Conservation (phyloP, 2,797 vertebrate genomes). For the Cirrhinus molitorella region DNA sequence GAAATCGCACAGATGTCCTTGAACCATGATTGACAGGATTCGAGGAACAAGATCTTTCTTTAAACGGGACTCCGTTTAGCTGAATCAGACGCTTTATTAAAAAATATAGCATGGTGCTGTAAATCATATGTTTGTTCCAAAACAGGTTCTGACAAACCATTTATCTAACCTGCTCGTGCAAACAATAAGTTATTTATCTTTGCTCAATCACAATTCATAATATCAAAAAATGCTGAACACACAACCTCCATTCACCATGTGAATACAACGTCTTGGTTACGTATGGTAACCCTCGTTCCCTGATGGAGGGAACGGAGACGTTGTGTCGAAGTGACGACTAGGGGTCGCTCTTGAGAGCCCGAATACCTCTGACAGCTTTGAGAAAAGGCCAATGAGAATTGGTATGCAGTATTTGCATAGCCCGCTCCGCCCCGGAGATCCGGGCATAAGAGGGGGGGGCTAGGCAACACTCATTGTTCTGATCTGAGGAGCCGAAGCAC, state of each 20-base stretch:
- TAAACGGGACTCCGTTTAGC: background rate
- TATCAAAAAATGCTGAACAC: constrained; percentile 8
- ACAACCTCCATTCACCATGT: background rate
- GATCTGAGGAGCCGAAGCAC: no score
- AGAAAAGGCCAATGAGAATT: no score
- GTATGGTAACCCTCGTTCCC: no score
- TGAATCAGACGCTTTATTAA: constrained; percentile 29
- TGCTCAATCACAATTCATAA: background rate
- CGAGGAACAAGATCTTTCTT: background rate
- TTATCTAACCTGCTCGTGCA: background rate
- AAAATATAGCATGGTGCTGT: background rate
- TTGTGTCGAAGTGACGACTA: no score
- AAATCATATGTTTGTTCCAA: constrained; percentile 24
- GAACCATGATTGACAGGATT: constrained; percentile 1
- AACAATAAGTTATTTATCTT: constrained; percentile 1
- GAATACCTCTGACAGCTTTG: no score
- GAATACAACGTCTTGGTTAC: no score
- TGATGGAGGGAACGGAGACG: no score
- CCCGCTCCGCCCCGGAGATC: no score
- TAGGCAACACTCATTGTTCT: no score
- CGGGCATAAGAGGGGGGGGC: no score
- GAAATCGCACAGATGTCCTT: background rate
- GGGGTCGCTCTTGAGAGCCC: no score
- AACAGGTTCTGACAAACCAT: constrained; percentile 21
- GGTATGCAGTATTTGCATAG: no score